These are phyloP conservation scores for Tetropium fuscum DNA, from an alignment of 2,888 invertebrate genomes.

Conservation along the genomic window DNA sequence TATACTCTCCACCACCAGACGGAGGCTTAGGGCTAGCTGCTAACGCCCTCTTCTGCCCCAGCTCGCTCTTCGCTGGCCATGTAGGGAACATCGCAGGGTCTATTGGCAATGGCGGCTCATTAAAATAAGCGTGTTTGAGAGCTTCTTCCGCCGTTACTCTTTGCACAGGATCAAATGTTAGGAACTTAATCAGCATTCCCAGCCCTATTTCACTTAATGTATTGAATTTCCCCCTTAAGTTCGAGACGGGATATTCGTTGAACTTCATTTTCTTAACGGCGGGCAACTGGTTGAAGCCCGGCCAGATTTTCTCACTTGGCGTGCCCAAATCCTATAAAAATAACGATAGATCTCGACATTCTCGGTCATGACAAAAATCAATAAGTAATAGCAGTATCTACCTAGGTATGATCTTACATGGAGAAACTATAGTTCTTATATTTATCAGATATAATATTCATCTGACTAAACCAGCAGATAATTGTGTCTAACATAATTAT, in stretches of 20 bases:
- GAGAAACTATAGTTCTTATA: too few relatives aligned
- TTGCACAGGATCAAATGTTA: constrained; percentile 92
- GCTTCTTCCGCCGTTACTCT: constrained; percentile 92
- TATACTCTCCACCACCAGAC: constrained; percentile 94
- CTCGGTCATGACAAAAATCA: too few relatives aligned
- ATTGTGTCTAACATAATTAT: too few relatives aligned
- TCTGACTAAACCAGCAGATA: constrained; percentile 67
- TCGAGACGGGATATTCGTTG: constrained; percentile 90
- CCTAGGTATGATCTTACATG: too few relatives aligned
- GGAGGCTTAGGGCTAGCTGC: constrained; percentile 93
- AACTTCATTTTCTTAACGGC: constrained; percentile 94
- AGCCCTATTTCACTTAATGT: constrained; percentile 72
- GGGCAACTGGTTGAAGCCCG: constrained; percentile 91
- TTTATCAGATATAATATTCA: too few relatives aligned
- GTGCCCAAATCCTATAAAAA: constrained; percentile 86
- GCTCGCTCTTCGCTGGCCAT: constrained; percentile 99
- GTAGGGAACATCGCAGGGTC: constrained; percentile 99
- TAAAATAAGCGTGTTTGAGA: constrained; percentile 85
- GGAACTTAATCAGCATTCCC: constrained; percentile 76
- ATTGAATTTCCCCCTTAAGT: constrained; percentile 73
- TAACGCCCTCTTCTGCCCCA: constrained; percentile 80
- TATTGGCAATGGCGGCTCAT: constrained; percentile 87
- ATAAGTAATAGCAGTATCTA: too few relatives aligned
- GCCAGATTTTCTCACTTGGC: constrained; percentile 96
- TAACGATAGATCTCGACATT: too few relatives aligned